These are phyloP conservation scores for Okamejei kenojei DNA, from an alignment of 2,797 vertebrate genomes.

Conservation along the genomic window DNA sequence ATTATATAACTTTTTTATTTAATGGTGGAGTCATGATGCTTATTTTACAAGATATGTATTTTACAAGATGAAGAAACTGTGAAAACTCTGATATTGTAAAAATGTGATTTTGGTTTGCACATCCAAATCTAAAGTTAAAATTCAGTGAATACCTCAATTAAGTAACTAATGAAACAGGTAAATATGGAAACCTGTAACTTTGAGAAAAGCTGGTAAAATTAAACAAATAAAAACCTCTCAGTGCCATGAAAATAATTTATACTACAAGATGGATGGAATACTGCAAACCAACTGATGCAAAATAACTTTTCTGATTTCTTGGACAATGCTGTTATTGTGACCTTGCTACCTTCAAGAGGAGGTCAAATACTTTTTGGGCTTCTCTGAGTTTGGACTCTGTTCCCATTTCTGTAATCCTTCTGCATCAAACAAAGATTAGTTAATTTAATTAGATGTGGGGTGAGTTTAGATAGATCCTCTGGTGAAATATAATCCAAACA, in stretches of 20 bases:
- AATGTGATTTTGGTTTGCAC: neutral
- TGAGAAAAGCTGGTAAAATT: neutral
- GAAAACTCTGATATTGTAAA: neutral
- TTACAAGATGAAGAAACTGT: neutral
- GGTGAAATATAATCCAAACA: constrained; percentile 16
- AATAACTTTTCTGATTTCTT: neutral
- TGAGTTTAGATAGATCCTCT: neutral
- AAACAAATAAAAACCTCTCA: neutral
- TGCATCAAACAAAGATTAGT: neutral
- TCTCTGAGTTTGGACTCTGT: neutral
- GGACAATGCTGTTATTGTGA: neutral
- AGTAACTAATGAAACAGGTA: neutral
- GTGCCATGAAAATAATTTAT: neutral
- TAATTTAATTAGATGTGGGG: constrained; percentile 16
- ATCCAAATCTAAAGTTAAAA: neutral
- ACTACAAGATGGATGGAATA: neutral
- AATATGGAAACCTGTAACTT: neutral
- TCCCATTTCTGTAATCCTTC: neutral
- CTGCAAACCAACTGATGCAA: neutral
- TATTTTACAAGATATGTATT: neutral
- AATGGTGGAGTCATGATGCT: neutral
- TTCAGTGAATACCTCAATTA: neutral
- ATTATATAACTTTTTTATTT: neutral
- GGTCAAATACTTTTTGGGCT: neutral
- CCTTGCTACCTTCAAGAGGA: neutral